A percentile compares a stretch with the other conserved stretches of the same genome.
phyloP scores from a whole-genome alignment of 2,888 invertebrate species.

The Itoplectis maculator region DNA sequence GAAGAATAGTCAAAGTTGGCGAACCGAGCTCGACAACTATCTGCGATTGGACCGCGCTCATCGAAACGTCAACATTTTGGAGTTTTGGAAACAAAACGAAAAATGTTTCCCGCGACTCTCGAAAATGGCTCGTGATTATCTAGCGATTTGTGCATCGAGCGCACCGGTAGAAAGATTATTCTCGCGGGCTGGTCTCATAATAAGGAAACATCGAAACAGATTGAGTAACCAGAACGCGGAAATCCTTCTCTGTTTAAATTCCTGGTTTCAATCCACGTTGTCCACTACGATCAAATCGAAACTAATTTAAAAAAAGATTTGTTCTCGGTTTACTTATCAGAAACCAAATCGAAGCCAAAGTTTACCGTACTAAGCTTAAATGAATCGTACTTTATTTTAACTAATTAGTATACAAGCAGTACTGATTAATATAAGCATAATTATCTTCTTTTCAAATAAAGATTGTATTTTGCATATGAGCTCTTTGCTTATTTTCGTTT shows the following conservation, averaged over 20 bases:
- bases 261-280: slow-evolving; percentile 40
- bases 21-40: slow-evolving; percentile 35
- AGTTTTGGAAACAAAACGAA: slow-evolving; percentile 37
- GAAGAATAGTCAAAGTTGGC: background rate
- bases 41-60: slow-evolving; percentile 27
- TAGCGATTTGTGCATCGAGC: slow-evolving; percentile 44
- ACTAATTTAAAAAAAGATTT: background rate
- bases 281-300: slow-evolving; percentile 11
- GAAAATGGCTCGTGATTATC: slow-evolving; percentile 44
- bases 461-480: slow-evolving; percentile 6
- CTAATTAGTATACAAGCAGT: too few species aligned
- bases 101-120: slow-evolving; percentile 31
- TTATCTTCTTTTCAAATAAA: slow-evolving; percentile 10
- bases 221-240: slow-evolving; percentile 38
- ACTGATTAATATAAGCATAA: slow-evolving; percentile 10
- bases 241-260: slow-evolving; percentile 39
- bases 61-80: slow-evolving; percentile 25
- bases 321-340: slow-evolving; percentile 1
- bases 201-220: slow-evolving; percentile 38
- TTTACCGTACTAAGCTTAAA: background rate
- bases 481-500: slow-evolving; percentile 5
- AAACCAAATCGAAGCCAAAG: slow-evolving; percentile 6
- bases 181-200: slow-evolving; percentile 38
- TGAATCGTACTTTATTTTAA: background rate
- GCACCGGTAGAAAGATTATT: slow-evolving; percentile 34